phyloP scores from a whole-genome alignment of 2,113 vertebrate species.

The Syrrhaptes paradoxus region DNA sequence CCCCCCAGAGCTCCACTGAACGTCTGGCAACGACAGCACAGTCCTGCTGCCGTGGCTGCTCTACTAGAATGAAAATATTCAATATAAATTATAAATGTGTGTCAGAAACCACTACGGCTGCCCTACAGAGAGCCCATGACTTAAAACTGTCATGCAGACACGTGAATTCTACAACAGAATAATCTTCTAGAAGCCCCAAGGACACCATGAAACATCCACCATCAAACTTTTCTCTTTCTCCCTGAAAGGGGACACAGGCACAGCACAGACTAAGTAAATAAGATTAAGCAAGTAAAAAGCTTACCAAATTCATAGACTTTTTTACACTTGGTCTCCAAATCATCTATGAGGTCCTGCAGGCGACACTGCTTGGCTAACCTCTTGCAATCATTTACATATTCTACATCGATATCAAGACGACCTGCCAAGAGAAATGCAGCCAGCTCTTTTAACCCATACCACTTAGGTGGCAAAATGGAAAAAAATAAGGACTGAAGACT shows the following conservation, averaged over 20 bases:
- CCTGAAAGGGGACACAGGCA: neutral
- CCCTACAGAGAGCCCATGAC: neutral
- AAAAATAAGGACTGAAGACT: neutral
- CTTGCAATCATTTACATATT: conserved; percentile 89
- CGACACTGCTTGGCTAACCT: conserved; percentile 94
- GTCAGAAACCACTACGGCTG: neutral
- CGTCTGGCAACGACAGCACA: neutral
- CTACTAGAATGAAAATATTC: neutral
- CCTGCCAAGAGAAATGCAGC: conserved; percentile 71
- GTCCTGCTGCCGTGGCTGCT: neutral
- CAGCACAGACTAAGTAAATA: neutral
- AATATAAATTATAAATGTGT: neutral
- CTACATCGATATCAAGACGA: conserved; percentile 88
- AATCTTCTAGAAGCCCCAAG: neutral
- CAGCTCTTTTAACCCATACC: neutral
- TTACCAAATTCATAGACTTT: conserved; percentile 94
- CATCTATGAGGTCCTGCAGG: conserved; percentile 87
- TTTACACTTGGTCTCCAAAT: conserved; percentile 92
- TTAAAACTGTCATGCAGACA: neutral
- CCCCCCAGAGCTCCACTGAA: neutral
- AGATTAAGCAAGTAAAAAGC: neutral
- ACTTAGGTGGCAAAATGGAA: neutral
- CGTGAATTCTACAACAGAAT: neutral
- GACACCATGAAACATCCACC: neutral
- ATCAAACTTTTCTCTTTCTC: neutral